These are phyloP conservation scores for Andrena dorsata DNA, from an alignment of 2,888 invertebrate genomes.

Conservation along the genomic window DNA sequence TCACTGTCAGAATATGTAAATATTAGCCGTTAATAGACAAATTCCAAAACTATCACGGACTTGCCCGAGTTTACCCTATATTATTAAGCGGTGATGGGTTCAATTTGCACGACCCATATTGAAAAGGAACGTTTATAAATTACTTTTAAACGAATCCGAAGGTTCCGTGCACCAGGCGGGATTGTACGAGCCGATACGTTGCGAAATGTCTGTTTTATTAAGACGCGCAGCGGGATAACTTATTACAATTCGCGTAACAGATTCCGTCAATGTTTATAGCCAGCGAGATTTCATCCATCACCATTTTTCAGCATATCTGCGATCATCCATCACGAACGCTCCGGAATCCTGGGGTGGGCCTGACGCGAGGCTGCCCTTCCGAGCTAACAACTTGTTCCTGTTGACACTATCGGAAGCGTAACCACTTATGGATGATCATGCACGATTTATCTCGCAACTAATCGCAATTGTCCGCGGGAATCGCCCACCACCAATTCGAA, in stretches of 20 bases:
- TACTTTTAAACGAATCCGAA: conserved; percentile 52
- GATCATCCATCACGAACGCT: conserved; percentile 77
- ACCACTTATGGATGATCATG: conserved; percentile 69
- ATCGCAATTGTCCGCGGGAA: conserved; percentile 45
- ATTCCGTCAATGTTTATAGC: conserved; percentile 77
- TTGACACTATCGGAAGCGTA: conserved; percentile 75
- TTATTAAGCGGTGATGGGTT: neutral
- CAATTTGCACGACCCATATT: conserved; percentile 18
- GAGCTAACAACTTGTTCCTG: conserved; percentile 75
- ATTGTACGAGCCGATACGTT: conserved; percentile 25
- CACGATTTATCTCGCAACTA: conserved; percentile 67
- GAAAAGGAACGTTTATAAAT: conserved; percentile 35
- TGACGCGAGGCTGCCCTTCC: conserved; percentile 71
- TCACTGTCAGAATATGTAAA: no score
- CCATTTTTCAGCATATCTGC: conserved; percentile 77
- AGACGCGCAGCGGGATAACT: conserved; percentile 70
- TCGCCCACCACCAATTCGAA: neutral
- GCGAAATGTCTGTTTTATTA: conserved; percentile 64
- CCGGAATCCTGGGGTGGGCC: conserved; percentile 74
- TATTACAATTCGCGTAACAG: conserved; percentile 75
- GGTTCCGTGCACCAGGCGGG: conserved; percentile 4
- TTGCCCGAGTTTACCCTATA: no score
- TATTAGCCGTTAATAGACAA: no score
- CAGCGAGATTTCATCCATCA: conserved; percentile 76
- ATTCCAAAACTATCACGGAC: no score